A percentile compares a stretch with the other conserved stretches of the same genome.
Evolutionary conservation across 2,113 vertebrate species (phyloP).

Genomic region (Myocastor coypus): DNA sequence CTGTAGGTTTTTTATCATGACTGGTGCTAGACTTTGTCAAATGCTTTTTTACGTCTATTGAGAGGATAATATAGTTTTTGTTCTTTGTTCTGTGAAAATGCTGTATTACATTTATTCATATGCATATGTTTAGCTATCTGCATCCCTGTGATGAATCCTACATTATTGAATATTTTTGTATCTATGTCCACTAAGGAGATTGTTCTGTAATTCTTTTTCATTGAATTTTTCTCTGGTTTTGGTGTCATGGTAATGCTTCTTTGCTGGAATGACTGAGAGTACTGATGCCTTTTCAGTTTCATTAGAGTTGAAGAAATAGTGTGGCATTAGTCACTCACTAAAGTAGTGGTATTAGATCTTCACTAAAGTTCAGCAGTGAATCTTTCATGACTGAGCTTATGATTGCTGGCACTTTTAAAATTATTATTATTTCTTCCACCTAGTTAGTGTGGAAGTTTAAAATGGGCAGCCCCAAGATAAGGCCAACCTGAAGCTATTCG

Average conservation of each 20-base stretch:
- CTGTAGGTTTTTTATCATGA: neutral
- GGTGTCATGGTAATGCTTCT: neutral
- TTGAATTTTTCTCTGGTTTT: neutral
- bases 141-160: neutral
- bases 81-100: neutral
- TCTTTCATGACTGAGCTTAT: neutral
- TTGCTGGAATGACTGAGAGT: neutral
- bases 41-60: neutral
- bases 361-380: neutral
- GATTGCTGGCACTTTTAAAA: neutral
- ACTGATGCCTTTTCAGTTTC: neutral
- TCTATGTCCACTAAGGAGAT: neutral
- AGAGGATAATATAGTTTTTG: neutral
- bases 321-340: neutral
- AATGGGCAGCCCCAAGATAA: neutral
- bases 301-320: neutral
- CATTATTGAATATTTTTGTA: neutral
- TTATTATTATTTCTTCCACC: neutral
- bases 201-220: neutral
- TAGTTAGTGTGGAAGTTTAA: neutral
- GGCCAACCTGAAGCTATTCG: neutral
- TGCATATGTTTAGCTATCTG: neutral
- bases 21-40: neutral
- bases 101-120: neutral
- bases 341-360: neutral